Conservation (phyloP, 1,140 invertebrate species). For the Drosophila kurseongensis region DNA sequence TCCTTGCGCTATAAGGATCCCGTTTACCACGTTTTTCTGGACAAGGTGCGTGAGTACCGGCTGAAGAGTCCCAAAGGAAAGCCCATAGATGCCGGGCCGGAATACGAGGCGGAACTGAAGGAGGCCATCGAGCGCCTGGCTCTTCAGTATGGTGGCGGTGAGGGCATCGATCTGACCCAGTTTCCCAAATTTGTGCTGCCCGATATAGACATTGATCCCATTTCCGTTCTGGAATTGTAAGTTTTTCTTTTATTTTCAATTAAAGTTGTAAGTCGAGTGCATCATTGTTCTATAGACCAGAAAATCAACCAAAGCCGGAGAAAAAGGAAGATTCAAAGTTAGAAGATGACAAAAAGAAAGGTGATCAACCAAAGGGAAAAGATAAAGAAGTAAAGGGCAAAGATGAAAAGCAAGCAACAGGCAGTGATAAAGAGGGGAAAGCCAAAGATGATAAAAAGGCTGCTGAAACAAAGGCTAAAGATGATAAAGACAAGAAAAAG, state of each 20-base stretch:
- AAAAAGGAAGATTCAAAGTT: not conserved
- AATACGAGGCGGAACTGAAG: slow-evolving; percentile 24
- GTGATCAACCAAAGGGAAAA: not conserved
- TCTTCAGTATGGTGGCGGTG: slow-evolving; percentile 20
- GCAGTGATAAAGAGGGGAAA: not conserved
- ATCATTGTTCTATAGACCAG: not conserved
- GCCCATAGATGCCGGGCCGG: slow-evolving; percentile 26
- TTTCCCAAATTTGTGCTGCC: slow-evolving; percentile 45
- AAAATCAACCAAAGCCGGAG: not conserved
- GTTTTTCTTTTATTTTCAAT: not conserved
- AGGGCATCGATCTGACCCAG: slow-evolving; percentile 14
- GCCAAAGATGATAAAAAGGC: slow-evolving; percentile 3
- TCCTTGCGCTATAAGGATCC: slow-evolving; percentile 9
- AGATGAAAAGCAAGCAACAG: not conserved
- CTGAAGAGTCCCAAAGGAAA: slow-evolving; percentile 37
- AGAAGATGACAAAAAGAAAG: not conserved
- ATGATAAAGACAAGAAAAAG: slow-evolving; percentile 12
- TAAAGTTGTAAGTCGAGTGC: not conserved
- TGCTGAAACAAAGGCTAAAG: not conserved
- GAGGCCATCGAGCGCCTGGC: slow-evolving; percentile 9
- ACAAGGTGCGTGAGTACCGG: slow-evolving; percentile 36
- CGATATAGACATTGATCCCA: slow-evolving; percentile 27
- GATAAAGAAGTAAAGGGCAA: not conserved
- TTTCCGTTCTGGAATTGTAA: slow-evolving; percentile 27
- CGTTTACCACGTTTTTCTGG: slow-evolving; percentile 26